Conservation (phyloP, 2,888 invertebrate species). For the Acleris holmiana region DNA sequence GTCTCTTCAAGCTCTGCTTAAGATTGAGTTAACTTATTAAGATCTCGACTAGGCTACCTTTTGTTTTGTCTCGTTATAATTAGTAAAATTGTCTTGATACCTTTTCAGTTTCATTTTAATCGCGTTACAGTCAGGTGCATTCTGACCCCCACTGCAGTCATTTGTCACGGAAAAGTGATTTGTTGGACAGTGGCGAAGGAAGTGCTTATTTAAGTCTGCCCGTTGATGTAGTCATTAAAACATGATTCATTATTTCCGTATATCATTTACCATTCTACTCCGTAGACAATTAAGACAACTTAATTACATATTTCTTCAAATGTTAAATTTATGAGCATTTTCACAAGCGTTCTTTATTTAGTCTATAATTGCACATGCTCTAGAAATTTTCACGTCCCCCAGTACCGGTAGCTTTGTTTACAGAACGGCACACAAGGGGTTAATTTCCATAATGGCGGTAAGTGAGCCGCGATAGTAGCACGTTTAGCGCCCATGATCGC, state of each 20-base stretch:
- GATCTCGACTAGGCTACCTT: conserved; percentile 16
- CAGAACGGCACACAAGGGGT: conserved; percentile 29
- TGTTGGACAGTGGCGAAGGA: conserved; percentile 23
- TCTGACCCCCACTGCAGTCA: conserved; percentile 26
- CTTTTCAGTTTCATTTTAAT: conserved; percentile 13
- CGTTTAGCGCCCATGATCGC: too few species aligned
- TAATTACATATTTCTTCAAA: not conserved
- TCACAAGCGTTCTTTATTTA: conserved; percentile 5
- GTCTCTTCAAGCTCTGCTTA: conserved; percentile 3
- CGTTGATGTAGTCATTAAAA: conserved; percentile 15
- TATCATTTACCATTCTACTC: conserved; percentile 2
- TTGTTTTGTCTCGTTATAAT: conserved; percentile 16
- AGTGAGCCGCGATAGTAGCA: conserved; percentile 20
- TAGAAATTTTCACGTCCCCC: conserved; percentile 12
- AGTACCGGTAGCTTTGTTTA: conserved; percentile 23
- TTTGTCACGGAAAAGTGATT: conserved; percentile 35
- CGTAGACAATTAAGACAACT: not conserved
- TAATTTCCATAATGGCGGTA: conserved; percentile 32
- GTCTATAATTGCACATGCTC: conserved; percentile 18
- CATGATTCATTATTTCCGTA: conserved; percentile 11
- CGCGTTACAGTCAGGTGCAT: conserved; percentile 24
- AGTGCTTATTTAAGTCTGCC: conserved; percentile 16
- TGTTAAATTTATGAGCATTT: not conserved
- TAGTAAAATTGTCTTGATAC: conserved; percentile 13
- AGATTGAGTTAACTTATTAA: conserved; percentile 20